Base-by-base conservation (phyloP, 2,888 invertebrate genomes). In the Pyrocoelia pectoralis region DNA sequence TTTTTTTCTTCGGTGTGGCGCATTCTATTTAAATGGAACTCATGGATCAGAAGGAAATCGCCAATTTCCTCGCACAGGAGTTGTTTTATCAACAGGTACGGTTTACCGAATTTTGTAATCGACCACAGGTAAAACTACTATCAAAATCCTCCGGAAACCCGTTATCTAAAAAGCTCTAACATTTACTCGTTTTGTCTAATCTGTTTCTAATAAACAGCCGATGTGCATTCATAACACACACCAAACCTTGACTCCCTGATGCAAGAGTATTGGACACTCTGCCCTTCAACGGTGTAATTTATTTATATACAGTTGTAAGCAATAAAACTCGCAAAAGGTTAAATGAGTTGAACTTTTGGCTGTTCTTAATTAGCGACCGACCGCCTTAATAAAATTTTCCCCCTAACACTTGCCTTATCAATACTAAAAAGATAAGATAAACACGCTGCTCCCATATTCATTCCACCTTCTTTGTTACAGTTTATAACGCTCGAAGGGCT, bases 11-110 rank as follows among this genome's bases (percentile, higher is more conserved):
- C 60, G 54, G 66, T 60, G 62, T 56, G 50, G 56, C 58, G 49
- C 29, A 60, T 65, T 33, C n/a, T 33, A 52, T 43, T 54, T 46
- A 61, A 65, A 80, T 81, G 80, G 80, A 79, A 67, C 80, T 79
- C 68, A 89, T 92, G 86, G 92, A 93, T 85, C 90, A 92, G 80
- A 88, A 89, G 84, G 93, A 93, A 86, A 90, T 93, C 81, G 91
- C 92, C 76, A 91, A 89, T 84, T 90, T 92, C 83, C 87, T 93
- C 78, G 92, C 92, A 79, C 91, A 89, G 81, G 93, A 93, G 87
- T 89, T 91, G 85, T 91, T 90, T 84, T 92, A 92, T 83, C 92
- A 93, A 89, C 81, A 81, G 80, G 80, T 80, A 63, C 57, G 13
- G 41, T 29, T 51, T 49, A 40, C 48, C 49, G 17, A 46, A 10